Evolutionary conservation across 2,888 invertebrate species (phyloP).

Genomic region (Fissipunctia ypsillon): DNA sequence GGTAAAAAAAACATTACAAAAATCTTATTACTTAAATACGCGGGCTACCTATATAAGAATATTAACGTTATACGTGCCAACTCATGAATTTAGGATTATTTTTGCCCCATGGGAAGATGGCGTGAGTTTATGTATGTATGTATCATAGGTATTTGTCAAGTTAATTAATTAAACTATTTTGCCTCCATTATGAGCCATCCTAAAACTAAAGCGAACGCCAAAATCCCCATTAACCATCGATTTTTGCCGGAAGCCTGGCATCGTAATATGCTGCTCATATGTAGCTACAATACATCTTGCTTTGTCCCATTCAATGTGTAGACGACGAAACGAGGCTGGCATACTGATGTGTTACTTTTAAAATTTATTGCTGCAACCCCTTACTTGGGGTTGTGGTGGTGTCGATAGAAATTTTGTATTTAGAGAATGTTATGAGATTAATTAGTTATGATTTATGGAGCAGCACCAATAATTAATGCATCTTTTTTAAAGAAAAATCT

Average conservation of each 20-base stretch:
- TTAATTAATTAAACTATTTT: background rate
- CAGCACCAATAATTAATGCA: background rate
- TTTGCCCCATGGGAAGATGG: no score
- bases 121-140: background rate
- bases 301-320: constrained; percentile 85
- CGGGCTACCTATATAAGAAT: background rate
- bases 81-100: constrained; percentile 43
- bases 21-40: background rate
- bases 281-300: constrained; percentile 86
- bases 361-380: constrained; percentile 85
- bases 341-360: constrained; percentile 89
- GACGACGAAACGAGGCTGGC: constrained; percentile 82
- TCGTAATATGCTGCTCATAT: constrained; percentile 74
- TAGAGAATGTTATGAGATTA: background rate
- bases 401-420: constrained; percentile 56
- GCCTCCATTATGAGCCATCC: background rate
- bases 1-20: background rate
- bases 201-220: constrained; percentile 16
- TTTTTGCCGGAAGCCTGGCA: constrained; percentile 68
- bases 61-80: background rate
- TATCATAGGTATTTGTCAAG: background rate
- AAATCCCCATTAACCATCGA: constrained; percentile 64
- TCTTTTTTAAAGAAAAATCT: background rate
- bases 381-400: constrained; percentile 67
- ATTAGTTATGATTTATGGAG: no score